Conservation (phyloP, 2,797 vertebrate species). For the Hypotaenidia okinawae region DNA sequence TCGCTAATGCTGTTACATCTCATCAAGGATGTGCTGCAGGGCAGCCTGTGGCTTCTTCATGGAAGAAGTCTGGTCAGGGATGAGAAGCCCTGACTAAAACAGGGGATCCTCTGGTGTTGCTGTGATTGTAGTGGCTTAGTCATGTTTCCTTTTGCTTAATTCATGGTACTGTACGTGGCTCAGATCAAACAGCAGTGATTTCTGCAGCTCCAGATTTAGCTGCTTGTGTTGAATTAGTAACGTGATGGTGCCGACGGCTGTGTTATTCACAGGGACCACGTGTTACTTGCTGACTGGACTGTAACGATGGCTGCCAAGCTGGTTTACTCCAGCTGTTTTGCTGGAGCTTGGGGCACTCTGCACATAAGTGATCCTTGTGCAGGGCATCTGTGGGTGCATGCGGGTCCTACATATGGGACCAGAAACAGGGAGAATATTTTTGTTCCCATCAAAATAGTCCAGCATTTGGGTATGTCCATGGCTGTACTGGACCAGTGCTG, state of each 20-base stretch:
- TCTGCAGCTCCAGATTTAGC: not conserved
- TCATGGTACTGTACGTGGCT: accelerated
- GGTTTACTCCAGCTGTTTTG: not conserved
- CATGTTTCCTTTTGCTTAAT: accelerated
- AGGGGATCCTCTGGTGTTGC: accelerated
- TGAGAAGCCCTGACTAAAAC: not conserved
- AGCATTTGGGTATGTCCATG: accelerated
- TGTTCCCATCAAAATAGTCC: accelerated
- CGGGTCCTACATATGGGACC: not conserved
- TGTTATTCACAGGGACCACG: accelerated
- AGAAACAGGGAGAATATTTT: accelerated
- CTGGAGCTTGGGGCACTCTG: accelerated
- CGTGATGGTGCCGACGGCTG: accelerated
- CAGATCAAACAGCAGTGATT: accelerated
- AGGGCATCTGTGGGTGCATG: accelerated
- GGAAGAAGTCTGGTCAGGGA: not conserved
- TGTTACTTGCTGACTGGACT: accelerated
- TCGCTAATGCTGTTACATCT: accelerated
- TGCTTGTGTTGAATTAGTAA: accelerated
- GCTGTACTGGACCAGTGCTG: not conserved
- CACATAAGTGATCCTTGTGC: accelerated
- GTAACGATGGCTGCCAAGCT: accelerated
- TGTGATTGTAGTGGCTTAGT: accelerated
- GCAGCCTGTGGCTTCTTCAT: not conserved
- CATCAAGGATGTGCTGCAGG: not conserved